Conservation (phyloP, 1,140 invertebrate species). For the Holotrichia oblita region DNA sequence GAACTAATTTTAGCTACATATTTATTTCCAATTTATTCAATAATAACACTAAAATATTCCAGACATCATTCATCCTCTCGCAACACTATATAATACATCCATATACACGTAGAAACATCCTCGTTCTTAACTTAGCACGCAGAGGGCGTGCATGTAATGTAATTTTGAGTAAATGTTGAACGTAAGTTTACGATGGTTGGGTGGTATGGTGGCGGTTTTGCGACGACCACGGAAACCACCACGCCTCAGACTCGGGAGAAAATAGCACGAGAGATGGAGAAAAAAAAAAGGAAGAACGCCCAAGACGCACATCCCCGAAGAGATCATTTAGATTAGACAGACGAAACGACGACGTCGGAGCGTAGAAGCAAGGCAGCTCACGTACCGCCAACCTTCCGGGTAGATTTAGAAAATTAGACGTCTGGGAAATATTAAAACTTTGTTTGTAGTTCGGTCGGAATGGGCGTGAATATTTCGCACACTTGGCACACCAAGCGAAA, state of each 20-base stretch:
- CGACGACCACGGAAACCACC: neutral
- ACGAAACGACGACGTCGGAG: conserved; percentile 12
- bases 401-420: conserved; percentile 55
- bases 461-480: conserved; percentile 39
- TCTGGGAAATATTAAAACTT: conserved; percentile 57
- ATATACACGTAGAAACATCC: too few relatives aligned
- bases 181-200: neutral
- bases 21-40: neutral
- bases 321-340: conserved; percentile 54
- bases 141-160: conserved; percentile 41
- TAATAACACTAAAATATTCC: too few relatives aligned
- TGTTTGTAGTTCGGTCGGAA: conserved; percentile 46
- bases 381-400: conserved; percentile 50
- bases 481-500: neutral
- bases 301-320: conserved; percentile 41
- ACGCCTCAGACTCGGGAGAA: neutral
- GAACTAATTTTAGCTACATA: neutral
- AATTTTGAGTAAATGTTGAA: conserved; percentile 42
- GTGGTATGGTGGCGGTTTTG: neutral
- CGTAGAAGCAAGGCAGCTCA: conserved; percentile 44
- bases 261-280: too few relatives aligned
- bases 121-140: conserved; percentile 20
- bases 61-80: too few relatives aligned
- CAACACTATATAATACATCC: too few relatives aligned
- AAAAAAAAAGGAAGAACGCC: neutral